Conservation (phyloP, 2,888 invertebrate species). For the Syrista parreyssii region DNA sequence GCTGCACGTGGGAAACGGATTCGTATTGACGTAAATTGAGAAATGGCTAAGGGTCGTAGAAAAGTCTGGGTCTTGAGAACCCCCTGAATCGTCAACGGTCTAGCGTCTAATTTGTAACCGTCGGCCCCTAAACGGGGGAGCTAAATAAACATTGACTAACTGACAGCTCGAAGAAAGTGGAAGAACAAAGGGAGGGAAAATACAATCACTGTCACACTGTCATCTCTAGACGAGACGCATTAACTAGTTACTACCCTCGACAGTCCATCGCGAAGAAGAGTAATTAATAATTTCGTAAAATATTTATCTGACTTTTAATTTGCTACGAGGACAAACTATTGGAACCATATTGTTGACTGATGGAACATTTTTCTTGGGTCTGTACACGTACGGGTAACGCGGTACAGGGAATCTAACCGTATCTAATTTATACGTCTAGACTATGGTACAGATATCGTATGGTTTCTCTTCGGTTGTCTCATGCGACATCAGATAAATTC, state of each 20-base stretch:
- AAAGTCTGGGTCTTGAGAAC: conserved; percentile 18
- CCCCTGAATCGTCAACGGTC: conserved; percentile 23
- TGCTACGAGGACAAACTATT: background rate
- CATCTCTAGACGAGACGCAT: background rate
- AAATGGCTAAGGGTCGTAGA: conserved; percentile 9
- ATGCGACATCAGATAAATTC: background rate
- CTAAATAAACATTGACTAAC: conserved; percentile 49
- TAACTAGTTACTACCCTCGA: background rate
- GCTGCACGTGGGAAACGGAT: conserved; percentile 11
- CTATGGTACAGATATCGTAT: background rate
- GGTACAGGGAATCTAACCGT: background rate
- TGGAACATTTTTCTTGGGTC: background rate
- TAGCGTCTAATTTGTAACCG: conserved; percentile 45
- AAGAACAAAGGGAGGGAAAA: conserved; percentile 27
- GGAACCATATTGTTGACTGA: background rate
- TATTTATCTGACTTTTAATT: background rate
- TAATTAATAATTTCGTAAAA: background rate
- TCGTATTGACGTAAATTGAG: conserved; percentile 13
- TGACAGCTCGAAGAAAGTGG: conserved; percentile 34
- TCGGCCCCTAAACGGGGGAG: conserved; percentile 34
- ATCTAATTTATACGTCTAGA: background rate
- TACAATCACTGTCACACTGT: conserved; percentile 38
- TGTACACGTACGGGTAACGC: background rate
- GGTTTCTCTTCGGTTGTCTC: background rate
- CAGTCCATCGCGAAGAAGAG: background rate